phyloP scores from a whole-genome alignment of 2,113 vertebrate species.

The Rhadina sibilatrix region DNA sequence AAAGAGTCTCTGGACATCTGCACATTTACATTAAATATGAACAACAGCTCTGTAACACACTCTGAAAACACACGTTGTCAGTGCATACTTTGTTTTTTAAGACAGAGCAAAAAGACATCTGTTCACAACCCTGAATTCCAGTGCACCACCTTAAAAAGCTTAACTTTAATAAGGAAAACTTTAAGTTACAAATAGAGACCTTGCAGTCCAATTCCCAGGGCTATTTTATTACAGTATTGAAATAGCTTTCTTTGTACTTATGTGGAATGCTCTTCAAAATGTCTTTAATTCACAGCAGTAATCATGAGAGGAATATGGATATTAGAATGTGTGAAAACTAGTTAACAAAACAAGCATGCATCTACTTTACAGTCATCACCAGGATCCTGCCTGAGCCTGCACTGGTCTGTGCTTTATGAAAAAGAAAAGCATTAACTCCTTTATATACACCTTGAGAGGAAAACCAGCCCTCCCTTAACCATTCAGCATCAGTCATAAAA shows the following conservation, averaged over 20 bases:
- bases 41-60: not conserved
- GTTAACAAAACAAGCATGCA: not conserved
- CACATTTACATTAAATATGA: not conserved
- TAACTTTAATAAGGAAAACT: not conserved
- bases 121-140: not conserved
- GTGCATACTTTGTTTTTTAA: not conserved
- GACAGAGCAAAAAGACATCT: not conserved
- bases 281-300: not conserved
- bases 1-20: not conserved
- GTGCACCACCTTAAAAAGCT: not conserved
- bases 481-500: not conserved
- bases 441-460: not conserved
- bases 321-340: not conserved
- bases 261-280: not conserved
- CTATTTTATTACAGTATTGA: not conserved
- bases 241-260: not conserved
- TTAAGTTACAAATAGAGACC: not conserved
- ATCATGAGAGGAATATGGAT: not conserved
- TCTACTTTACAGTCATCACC: constrained; percentile 29
- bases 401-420: not conserved
- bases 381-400: constrained; percentile 42
- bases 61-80: not conserved
- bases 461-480: not conserved
- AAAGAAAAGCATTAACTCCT: constrained; percentile 34
- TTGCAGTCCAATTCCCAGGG: not conserved